A percentile compares a stretch with the other conserved stretches of the same genome.
These are phyloP conservation scores for Wiebesia pumilae DNA, from an alignment of 1,140 invertebrate genomes.

Conservation along the genomic window DNA sequence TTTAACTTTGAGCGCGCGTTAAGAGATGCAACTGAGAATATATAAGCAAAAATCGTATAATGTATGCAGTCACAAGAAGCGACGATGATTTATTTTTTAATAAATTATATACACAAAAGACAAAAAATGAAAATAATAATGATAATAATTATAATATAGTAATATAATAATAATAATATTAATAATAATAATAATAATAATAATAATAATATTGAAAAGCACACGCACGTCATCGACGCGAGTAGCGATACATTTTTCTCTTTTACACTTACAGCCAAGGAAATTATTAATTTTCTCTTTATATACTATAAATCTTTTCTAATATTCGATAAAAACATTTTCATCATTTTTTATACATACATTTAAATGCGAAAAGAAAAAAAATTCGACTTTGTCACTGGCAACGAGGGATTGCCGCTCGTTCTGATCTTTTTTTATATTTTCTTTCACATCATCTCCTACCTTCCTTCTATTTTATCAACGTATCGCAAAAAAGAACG, in stretches of 20 bases:
- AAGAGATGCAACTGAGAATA: conserved; percentile 43
- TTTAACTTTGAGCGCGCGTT: conserved; percentile 16
- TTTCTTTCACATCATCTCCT: not conserved
- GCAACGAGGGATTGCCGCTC: conserved; percentile 29
- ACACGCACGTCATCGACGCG: not conserved
- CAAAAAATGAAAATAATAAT: conserved; percentile 7
- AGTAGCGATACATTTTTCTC: conserved; percentile 35
- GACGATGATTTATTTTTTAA: conserved; percentile 4
- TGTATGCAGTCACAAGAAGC: not conserved
- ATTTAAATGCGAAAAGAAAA: conserved; percentile 32
- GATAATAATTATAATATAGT: conserved; percentile 1
- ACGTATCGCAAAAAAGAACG: not conserved
- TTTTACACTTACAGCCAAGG: conserved; percentile 43
- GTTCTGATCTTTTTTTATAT: conserved; percentile 5
- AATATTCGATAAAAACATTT: conserved; percentile 30
- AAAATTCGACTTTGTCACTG: conserved; percentile 37
- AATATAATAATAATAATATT: conserved; percentile 9
- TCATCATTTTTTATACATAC: not conserved
- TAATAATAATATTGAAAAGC: conserved; percentile 22
- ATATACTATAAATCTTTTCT: conserved; percentile 36
- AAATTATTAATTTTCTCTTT: conserved; percentile 32
- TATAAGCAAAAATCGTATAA: conserved; percentile 12
- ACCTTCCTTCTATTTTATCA: not conserved
- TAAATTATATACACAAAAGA: conserved; percentile 42
- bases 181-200: conserved; percentile 4